Evolutionary conservation across 2,797 vertebrate species (phyloP).

Genomic region (Aplochiton taeniatus): DNA sequence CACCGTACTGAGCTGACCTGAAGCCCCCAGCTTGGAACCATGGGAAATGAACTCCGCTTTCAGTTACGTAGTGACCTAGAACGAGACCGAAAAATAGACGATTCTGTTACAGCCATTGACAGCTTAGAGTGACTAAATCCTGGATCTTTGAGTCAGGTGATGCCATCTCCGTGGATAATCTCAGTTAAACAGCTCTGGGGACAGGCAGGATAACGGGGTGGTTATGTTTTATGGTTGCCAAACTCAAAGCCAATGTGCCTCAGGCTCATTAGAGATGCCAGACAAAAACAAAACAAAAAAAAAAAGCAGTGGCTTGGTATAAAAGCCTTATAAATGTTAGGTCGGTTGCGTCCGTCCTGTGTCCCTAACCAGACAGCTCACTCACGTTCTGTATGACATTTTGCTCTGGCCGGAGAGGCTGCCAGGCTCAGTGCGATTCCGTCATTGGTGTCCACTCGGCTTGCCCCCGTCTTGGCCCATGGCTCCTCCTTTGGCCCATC

Average conservation of each 20-base stretch:
- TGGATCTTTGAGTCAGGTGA: conserved; percentile 34
- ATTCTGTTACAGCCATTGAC: conserved; percentile 47
- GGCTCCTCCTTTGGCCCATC: conserved; percentile 39
- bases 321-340: too few species aligned
- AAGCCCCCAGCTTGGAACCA: background rate
- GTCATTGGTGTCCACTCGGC: background rate
- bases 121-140: conserved; percentile 29
- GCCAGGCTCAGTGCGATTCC: too few species aligned
- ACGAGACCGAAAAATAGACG: background rate
- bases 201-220: conserved; percentile 16
- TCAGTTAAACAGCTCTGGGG: conserved; percentile 56
- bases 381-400: background rate
- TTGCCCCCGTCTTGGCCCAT: conserved; percentile 4
- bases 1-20: background rate
- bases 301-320: too few species aligned
- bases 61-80: too few species aligned
- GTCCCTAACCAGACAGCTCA: background rate
- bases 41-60: background rate
- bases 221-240: too few species aligned
- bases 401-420: background rate
- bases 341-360: too few species aligned
- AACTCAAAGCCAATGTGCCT: too few species aligned
- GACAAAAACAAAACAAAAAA: too few species aligned
- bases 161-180: conserved; percentile 56
- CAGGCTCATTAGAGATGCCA: too few species aligned